Conservation (phyloP, 2,888 invertebrate species). For the Trichogramma evanescens region DNA sequence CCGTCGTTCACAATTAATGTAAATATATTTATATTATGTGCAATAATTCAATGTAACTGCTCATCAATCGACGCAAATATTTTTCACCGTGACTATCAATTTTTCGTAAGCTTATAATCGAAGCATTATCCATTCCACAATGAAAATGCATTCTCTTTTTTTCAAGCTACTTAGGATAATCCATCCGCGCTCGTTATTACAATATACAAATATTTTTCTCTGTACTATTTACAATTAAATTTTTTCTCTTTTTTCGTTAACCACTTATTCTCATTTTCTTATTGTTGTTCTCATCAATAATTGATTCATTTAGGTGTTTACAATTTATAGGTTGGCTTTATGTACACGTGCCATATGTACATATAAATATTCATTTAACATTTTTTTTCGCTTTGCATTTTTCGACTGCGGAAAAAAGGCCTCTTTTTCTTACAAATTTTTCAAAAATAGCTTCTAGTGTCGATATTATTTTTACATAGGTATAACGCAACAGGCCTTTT, state of each 20-base stretch:
- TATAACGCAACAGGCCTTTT: constrained; percentile 18
- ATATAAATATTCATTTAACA: constrained; percentile 34
- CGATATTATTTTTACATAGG: constrained; percentile 8
- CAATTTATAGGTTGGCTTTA: constrained; percentile 25
- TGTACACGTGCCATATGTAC: constrained; percentile 35
- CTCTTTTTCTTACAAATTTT: constrained; percentile 3
- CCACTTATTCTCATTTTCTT: constrained; percentile 8
- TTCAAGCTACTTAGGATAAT: no score
- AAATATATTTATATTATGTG: no score
- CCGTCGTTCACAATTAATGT: no score
- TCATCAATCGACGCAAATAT: no score
- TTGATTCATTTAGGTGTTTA: constrained; percentile 13
- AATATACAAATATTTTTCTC: neutral
- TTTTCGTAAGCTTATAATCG: no score
- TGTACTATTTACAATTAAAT: constrained; percentile 19
- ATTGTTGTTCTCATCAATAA: neutral
- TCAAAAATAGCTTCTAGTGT: constrained; percentile 35
- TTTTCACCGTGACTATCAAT: no score
- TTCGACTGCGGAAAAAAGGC: constrained; percentile 25
- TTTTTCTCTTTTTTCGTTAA: neutral
- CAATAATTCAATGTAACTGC: no score
- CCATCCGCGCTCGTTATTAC: no score
- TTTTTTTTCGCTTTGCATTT: constrained; percentile 30
- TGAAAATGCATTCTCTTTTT: no score
- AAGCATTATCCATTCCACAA: no score